Conservation (phyloP, 2,888 invertebrate species). For the Ctenicera cuprea region DNA sequence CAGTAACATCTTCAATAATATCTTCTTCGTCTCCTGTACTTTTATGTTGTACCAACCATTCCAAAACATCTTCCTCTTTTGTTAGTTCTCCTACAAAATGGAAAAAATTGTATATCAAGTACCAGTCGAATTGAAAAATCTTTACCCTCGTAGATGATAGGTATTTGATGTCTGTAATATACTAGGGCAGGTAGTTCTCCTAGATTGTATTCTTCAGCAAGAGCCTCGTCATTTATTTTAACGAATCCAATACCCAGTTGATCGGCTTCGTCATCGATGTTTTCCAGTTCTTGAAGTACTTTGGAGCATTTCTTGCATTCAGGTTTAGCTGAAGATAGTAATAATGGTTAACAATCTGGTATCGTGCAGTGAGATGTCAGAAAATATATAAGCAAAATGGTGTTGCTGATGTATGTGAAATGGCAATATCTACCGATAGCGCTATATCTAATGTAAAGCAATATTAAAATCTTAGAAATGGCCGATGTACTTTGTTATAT, state of each 20-base stretch:
- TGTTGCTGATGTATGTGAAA: not conserved
- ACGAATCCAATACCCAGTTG: constrained; percentile 96
- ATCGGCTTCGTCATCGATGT: constrained; percentile 96
- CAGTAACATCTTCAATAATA: constrained; percentile 95
- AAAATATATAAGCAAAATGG: not conserved
- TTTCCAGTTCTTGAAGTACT: constrained; percentile 92
- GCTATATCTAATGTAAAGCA: too few relatives aligned
- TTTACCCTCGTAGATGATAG: constrained; percentile 95
- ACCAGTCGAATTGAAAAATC: not conserved
- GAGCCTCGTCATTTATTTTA: constrained; percentile 92
- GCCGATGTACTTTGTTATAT: too few relatives aligned
- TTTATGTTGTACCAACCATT: constrained; percentile 95
- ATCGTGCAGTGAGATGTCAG: not conserved
- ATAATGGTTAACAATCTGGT: not conserved
- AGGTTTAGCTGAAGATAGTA: constrained; percentile 83
- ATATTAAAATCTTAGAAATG: too few relatives aligned
- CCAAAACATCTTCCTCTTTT: constrained; percentile 92
- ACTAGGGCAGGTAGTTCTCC: constrained; percentile 91
- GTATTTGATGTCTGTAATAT: constrained; percentile 95
- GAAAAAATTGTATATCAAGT: not conserved
- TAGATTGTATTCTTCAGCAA: constrained; percentile 95
- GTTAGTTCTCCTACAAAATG: constrained; percentile 86
- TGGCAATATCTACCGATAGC: too few relatives aligned
- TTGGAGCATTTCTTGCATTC: constrained; percentile 95
- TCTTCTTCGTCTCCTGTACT: constrained; percentile 96